Evolutionary conservation across 1,140 invertebrate genomes (phyloP).

Genomic region (Brachionus rotundiformis): DNA sequence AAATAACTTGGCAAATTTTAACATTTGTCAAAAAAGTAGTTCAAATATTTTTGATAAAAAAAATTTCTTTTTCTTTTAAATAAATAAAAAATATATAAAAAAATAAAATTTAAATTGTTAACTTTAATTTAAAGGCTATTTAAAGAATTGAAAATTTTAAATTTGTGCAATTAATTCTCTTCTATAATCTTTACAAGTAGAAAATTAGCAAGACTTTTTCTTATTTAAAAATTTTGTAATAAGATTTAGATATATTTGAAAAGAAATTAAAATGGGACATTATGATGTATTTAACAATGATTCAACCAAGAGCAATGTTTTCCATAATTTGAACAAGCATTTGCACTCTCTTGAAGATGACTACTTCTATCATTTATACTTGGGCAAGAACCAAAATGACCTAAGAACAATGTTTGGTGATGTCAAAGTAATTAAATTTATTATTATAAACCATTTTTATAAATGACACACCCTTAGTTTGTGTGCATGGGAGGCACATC

Average conservation of each 20-base stretch:
- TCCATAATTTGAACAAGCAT: slow-evolving; percentile 44
- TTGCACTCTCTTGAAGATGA: slow-evolving; percentile 66
- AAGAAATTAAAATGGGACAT: neutral
- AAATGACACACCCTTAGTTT: slow-evolving; percentile 69
- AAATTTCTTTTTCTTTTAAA: neutral
- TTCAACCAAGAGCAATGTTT: neutral
- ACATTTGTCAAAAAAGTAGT: neutral
- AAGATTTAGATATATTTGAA: too few species aligned
- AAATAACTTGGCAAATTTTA: neutral
- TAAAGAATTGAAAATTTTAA: neutral
- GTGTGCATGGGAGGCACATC: slow-evolving; percentile 96
- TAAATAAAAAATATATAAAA: too few species aligned
- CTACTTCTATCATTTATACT: slow-evolving; percentile 87
- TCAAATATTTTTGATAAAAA: neutral
- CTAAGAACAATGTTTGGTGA: slow-evolving; percentile 93
- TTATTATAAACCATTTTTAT: too few species aligned
- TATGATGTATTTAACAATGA: neutral
- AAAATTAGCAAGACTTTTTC: too few species aligned
- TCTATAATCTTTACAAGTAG: neutral
- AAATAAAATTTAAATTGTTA: neutral
- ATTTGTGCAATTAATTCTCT: neutral
- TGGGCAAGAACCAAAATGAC: slow-evolving; percentile 80
- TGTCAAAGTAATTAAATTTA: slow-evolving; percentile 67
- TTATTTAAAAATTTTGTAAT: too few species aligned
- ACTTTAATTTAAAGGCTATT: neutral